Conservation (phyloP, 2,888 invertebrate genomes). For the Lagria hirta region DNA sequence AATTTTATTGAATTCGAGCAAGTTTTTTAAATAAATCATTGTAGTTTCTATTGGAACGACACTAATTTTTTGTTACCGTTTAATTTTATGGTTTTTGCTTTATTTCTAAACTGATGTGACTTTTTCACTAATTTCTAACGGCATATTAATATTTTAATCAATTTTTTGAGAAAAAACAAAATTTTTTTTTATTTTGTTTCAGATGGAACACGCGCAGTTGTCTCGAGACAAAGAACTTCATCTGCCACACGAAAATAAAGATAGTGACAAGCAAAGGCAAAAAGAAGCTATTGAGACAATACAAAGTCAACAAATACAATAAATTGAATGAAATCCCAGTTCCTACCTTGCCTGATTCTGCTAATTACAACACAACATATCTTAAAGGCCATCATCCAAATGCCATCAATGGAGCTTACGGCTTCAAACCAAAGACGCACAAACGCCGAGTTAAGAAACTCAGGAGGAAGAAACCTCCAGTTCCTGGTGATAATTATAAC, state of each 20-base stretch:
- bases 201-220: conserved; percentile 71
- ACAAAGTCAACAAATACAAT: conserved; percentile 55
- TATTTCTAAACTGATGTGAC: too few species aligned
- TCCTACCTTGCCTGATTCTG: conserved; percentile 48
- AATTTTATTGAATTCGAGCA: too few species aligned
- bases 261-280: conserved; percentile 57
- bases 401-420: conserved; percentile 29
- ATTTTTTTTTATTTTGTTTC: too few species aligned
- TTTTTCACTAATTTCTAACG: too few species aligned
- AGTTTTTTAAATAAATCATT: too few species aligned
- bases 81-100: too few species aligned
- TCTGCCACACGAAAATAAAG: conserved; percentile 68
- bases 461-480: conserved; percentile 52
- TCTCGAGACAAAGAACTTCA: conserved; percentile 64
- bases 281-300: conserved; percentile 56
- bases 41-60: too few species aligned
- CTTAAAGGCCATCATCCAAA: conserved; percentile 27
- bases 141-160: too few species aligned
- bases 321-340: conserved; percentile 60
- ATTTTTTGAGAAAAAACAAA: too few species aligned
- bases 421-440: conserved; percentile 37
- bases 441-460: conserved; percentile 54
- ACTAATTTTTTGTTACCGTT: too few species aligned
- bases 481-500: conserved; percentile 32
- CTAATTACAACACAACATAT: conserved; percentile 44